Evolutionary conservation across 2,113 vertebrate species (phyloP).

Genomic region (Phalacrocorax aristotelis): DNA sequence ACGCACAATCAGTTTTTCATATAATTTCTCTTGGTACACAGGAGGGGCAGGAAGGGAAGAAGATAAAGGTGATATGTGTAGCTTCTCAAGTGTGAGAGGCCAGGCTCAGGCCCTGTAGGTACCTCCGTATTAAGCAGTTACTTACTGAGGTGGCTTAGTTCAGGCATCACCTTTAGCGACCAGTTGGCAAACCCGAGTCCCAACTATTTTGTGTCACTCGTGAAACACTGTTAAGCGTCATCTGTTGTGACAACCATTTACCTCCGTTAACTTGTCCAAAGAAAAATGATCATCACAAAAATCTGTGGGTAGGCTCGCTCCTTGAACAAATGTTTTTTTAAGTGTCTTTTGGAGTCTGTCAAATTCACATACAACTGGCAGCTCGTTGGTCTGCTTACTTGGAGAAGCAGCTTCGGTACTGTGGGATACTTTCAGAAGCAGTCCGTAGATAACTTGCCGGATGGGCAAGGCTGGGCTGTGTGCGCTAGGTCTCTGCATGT

Average conservation of each 20-base stretch:
- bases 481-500: slow-evolving; percentile 81
- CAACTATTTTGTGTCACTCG: background rate
- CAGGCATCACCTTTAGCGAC: background rate
- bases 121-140: background rate
- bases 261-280: slow-evolving; percentile 79
- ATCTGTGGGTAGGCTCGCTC: slow-evolving; percentile 28
- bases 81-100: background rate
- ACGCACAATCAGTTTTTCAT: background rate
- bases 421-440: slow-evolving; percentile 67
- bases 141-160: background rate
- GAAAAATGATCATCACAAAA: slow-evolving; percentile 36
- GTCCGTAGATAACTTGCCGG: slow-evolving; percentile 84
- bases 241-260: slow-evolving; percentile 55
- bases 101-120: background rate
- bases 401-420: background rate
- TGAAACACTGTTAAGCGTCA: background rate
- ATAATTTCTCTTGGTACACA: background rate
- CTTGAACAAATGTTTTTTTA: slow-evolving; percentile 75
- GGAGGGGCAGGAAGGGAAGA: background rate
- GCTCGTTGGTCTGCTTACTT: background rate
- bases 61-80: background rate
- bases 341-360: slow-evolving; percentile 81
- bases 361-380: slow-evolving; percentile 78
- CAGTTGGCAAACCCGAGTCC: background rate
- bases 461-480: slow-evolving; percentile 78